Evolutionary conservation across 2,797 vertebrate species (phyloP).

Genomic region (Acanthurus lineatus): DNA sequence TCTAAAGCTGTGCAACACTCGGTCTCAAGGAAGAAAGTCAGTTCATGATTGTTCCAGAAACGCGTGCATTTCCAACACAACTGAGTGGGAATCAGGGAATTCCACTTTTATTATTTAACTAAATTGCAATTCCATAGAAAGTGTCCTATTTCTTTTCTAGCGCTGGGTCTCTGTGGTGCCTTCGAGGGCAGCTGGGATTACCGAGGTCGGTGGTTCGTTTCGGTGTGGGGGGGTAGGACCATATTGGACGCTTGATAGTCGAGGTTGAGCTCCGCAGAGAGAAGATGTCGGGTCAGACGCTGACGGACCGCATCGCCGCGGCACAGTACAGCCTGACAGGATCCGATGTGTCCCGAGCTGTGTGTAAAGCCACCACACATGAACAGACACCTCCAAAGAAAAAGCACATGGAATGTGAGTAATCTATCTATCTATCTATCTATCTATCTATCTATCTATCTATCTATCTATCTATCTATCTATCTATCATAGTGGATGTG

Average conservation of each 20-base stretch:
- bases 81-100: conserved; percentile 36
- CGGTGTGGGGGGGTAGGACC: conserved; percentile 66
- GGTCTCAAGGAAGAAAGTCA: conserved; percentile 30
- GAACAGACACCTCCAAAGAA: conserved; percentile 99
- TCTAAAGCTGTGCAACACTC: background rate
- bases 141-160: background rate
- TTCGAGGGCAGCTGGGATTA: conserved; percentile 64
- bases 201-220: conserved; percentile 40
- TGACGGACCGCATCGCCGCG: conserved; percentile 99
- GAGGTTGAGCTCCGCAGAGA: conserved; percentile 59
- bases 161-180: conserved; percentile 25
- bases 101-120: conserved; percentile 53
- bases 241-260: conserved; percentile 63
- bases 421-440: conserved; percentile 30
- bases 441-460: conserved; percentile 33
- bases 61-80: conserved; percentile 26
- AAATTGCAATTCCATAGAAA: conserved; percentile 7
- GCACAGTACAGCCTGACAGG: conserved; percentile 99
- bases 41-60: conserved; percentile 47
- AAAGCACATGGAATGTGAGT: conserved; percentile 99
- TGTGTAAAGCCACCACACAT: conserved; percentile 99
- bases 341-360: conserved; percentile 94
- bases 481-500: conserved; percentile 14
- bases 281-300: conserved; percentile 99
- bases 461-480: conserved; percentile 31